A percentile compares a stretch with the other conserved stretches of the same genome.
phyloP scores from a whole-genome alignment of 2,797 vertebrate species.

The Austrolebias charrua region DNA sequence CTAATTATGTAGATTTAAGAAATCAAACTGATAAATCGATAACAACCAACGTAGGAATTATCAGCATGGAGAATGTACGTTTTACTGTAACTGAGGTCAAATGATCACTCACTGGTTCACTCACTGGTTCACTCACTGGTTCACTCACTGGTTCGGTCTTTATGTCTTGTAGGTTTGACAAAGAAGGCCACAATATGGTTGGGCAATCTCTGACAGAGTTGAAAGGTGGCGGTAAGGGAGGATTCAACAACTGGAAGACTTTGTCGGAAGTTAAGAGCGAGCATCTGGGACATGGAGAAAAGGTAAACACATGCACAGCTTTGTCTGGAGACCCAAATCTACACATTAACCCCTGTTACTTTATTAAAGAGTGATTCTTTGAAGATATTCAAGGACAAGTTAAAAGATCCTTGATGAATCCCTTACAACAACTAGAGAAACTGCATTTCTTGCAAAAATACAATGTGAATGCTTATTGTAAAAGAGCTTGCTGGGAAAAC shows the following conservation, averaged over 20 bases:
- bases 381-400: constrained; percentile 46
- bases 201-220: constrained; percentile 88
- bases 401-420: constrained; percentile 34
- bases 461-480: too few relatives aligned
- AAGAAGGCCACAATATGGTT: constrained; percentile 90
- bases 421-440: constrained; percentile 32
- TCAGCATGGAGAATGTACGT: background rate
- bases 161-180: constrained; percentile 86
- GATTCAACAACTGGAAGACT: constrained; percentile 89
- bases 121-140: too few relatives aligned
- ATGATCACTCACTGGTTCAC: constrained; percentile 4
- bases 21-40: background rate
- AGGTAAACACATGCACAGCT: constrained; percentile 77
- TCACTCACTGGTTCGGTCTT: constrained; percentile 2
- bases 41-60: background rate
- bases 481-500: too few relatives aligned
- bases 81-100: background rate
- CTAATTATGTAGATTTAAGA: background rate
- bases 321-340: constrained; percentile 21
- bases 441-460: too few relatives aligned
- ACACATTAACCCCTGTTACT: constrained; percentile 19
- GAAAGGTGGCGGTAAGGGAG: constrained; percentile 68
- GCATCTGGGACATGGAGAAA: constrained; percentile 95
- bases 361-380: constrained; percentile 47
- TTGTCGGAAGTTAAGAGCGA: constrained; percentile 89